phyloP scores from a whole-genome alignment of 2,797 vertebrate species.

The Thripadectes ignobilis region DNA sequence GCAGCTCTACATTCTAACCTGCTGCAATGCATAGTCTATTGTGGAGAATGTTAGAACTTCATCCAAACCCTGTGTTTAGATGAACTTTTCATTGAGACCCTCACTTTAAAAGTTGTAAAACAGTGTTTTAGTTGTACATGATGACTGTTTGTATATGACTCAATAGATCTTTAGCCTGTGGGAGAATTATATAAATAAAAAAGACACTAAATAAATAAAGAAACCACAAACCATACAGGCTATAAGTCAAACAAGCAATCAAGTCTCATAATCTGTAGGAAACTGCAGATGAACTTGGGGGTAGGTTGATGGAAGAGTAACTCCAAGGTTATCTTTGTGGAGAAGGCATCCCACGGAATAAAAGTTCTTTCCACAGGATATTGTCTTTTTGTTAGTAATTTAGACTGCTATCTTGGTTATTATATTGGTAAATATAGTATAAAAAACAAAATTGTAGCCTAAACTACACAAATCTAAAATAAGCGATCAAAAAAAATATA shows the following conservation, averaged over 20 bases:
- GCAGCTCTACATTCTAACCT: background rate
- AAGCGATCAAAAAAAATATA: background rate
- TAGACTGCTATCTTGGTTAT: background rate
- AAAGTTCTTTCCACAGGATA: background rate
- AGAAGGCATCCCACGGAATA: background rate
- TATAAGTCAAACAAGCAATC: background rate
- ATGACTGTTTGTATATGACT: background rate
- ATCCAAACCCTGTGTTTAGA: background rate
- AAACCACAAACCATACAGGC: background rate
- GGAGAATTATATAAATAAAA: background rate
- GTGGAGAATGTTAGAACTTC: background rate
- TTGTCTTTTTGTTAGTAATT: background rate
- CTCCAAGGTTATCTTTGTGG: background rate
- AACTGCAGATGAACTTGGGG: background rate
- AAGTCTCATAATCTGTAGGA: background rate
- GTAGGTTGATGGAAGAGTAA: background rate
- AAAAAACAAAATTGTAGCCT: background rate
- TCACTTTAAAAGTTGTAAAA: background rate
- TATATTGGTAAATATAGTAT: background rate
- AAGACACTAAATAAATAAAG: background rate
- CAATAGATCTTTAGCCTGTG: background rate
- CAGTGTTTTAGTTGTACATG: background rate
- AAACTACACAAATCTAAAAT: background rate
- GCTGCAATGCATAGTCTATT: fast-evolving
- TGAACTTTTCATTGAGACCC: background rate